Evolutionary conservation across 2,888 invertebrate species (phyloP).

Genomic region (Apodemia hepburni): DNA sequence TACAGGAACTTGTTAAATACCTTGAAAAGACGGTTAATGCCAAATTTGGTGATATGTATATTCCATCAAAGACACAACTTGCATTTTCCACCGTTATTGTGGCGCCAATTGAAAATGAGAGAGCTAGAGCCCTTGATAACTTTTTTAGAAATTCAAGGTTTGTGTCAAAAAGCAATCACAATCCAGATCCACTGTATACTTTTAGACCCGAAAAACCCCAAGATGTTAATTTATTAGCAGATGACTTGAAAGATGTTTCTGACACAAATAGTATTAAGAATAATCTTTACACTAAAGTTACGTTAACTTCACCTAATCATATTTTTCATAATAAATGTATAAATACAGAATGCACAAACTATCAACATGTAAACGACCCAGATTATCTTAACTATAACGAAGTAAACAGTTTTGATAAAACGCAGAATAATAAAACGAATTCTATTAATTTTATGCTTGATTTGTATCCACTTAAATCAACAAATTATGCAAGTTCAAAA

Average conservation of each 20-base stretch:
- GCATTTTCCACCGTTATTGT: conserved; percentile 65
- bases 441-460: conserved; percentile 84
- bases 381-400: conserved; percentile 1
- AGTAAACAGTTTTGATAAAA: background rate
- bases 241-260: conserved; percentile 44
- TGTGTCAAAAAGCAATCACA: conserved; percentile 48
- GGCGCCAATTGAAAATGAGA: conserved; percentile 45
- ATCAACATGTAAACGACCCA: background rate
- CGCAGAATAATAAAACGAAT: conserved; percentile 48
- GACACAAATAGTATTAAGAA: background rate
- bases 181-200: conserved; percentile 83
- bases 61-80: conserved; percentile 50
- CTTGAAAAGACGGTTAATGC: conserved; percentile 68
- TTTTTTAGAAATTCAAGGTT: conserved; percentile 40
- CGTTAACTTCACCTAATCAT: background rate
- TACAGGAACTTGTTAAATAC: conserved; percentile 66
- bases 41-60: conserved; percentile 61
- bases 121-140: conserved; percentile 37
- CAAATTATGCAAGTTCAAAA: conserved; percentile 4
- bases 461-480: conserved; percentile 77
- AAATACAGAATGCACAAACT: background rate
- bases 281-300: background rate
- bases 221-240: conserved; percentile 86
- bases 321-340: background rate
- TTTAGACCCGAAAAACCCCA: conserved; percentile 87